A percentile compares a stretch with the other conserved stretches of the same genome.
Conservation (phyloP, 1,140 invertebrate species). For the Druon quercuslanigerum region DNA sequence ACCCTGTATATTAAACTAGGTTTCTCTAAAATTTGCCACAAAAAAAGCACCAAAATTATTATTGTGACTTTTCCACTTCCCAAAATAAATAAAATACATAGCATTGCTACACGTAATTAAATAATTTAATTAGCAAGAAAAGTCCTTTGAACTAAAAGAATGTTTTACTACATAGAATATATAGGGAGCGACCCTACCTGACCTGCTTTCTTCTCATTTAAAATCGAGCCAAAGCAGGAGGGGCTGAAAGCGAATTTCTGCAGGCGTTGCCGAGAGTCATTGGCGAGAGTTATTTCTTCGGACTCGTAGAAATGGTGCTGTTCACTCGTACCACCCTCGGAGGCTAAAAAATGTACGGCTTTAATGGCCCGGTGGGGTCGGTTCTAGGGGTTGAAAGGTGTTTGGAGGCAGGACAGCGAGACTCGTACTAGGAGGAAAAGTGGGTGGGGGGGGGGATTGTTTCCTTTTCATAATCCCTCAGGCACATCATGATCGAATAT, state of each 20-base stretch:
- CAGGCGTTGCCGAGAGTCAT: constrained; percentile 49
- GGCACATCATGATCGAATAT: constrained; percentile 26
- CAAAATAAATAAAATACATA: too few species aligned
- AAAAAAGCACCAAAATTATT: too few species aligned
- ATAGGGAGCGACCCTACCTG: too few species aligned
- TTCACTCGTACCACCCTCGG: constrained; percentile 44
- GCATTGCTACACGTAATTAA: too few species aligned
- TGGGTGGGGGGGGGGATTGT: neutral
- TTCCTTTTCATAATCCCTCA: constrained; percentile 32
- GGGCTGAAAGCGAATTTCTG: constrained; percentile 28
- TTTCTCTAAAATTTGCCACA: too few species aligned
- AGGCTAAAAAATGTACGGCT: constrained; percentile 48
- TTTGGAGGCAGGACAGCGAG: constrained; percentile 39
- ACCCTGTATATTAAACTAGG: too few species aligned
- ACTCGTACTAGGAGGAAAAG: neutral
- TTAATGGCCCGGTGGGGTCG: constrained; percentile 50
- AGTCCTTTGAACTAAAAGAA: too few species aligned
- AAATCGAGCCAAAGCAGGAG: constrained; percentile 16
- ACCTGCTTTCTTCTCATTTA: too few species aligned
- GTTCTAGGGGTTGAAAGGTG: constrained; percentile 46
- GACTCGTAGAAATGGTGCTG: constrained; percentile 47
- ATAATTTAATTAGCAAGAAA: too few species aligned
- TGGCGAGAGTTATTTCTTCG: constrained; percentile 51
- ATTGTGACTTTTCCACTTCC: too few species aligned
- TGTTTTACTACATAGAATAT: too few species aligned